A percentile compares a stretch with the other conserved stretches of the same genome.
Evolutionary conservation across 2,797 vertebrate genomes (phyloP).

Genomic region (Rachycentron canadum): DNA sequence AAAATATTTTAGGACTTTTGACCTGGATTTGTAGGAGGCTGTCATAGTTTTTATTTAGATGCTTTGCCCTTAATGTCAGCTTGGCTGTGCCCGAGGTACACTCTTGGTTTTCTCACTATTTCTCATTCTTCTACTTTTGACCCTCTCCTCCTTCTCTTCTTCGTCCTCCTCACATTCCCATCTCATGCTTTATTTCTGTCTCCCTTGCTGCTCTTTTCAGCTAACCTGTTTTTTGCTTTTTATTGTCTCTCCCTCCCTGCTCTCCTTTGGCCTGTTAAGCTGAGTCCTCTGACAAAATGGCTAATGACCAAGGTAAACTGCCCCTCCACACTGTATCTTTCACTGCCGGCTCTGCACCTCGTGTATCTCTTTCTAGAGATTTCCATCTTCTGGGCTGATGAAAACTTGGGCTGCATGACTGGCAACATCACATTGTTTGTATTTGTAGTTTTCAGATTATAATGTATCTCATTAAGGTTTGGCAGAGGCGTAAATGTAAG

Average conservation of each 20-base stretch:
- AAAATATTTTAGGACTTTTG: not conserved
- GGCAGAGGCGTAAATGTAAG: constrained; percentile 13
- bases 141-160: constrained; percentile 27
- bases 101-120: constrained; percentile 38
- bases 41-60: constrained; percentile 6
- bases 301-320: constrained; percentile 99
- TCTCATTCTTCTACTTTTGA: constrained; percentile 38
- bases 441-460: constrained; percentile 7
- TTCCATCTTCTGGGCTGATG: constrained; percentile 52
- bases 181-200: constrained; percentile 52
- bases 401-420: constrained; percentile 49
- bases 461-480: constrained; percentile 5
- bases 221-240: constrained; percentile 87
- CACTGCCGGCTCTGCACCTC: constrained; percentile 60
- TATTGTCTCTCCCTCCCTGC: constrained; percentile 87
- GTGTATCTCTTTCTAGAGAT: constrained; percentile 44
- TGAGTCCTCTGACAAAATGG: constrained; percentile 99
- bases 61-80: constrained; percentile 47
- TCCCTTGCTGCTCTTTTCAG: constrained; percentile 71
- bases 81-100: constrained; percentile 35
- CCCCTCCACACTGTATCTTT: constrained; percentile 73
- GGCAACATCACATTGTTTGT: constrained; percentile 22
- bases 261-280: constrained; percentile 93
- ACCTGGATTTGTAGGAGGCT: not conserved
- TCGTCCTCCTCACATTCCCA: constrained; percentile 29